Evolutionary conservation across 30 jellyfish, hydroid and myxozoan species (phyloP), one percentile per base, ranked within the genome.

Genomic region (Phacellophora camtschatica): DNA sequence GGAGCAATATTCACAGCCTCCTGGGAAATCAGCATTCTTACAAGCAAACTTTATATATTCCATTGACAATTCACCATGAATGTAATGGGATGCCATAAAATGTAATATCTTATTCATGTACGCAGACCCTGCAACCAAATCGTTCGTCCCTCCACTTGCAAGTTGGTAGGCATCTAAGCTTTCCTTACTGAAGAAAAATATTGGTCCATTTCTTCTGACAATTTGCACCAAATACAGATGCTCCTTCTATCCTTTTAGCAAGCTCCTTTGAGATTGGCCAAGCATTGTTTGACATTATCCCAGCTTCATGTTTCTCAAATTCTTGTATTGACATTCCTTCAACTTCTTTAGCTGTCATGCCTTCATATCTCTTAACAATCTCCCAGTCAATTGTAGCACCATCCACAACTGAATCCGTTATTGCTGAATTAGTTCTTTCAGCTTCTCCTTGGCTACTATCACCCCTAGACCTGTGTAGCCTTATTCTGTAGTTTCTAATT

Each of bases 321-420:
- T 23, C 70, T 16, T 23, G 25, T 42, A 69, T 27, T 42, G 83
- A 37, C 70, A 46, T 69, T 11, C 53, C 28, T 69, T 45, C 70
- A 42, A 69, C 46, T 27, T 69, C 83, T 16, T n/a, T 30, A 5
- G 25, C 83, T 41, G 70, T 42, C 70, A 69, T 42, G 46, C 81
- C 81, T 35, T 66, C 66, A 66, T 66, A 66, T 42, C 81, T 66
- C 16, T 66, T 66, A 36, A 34, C 4, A 66, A 42, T 66, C 39
- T 66, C 81, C 81, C 81, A 66, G 36, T 66, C 64, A 35, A 66
- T 66, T 13, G 81, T 66, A 13, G 81, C 81, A 32, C 81, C 81
- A 66, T 66, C 79, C 6, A 65, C 79, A 65, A 33, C 79, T 25
- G 79, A 65, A 23, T 65, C 10, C 7, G 10, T 13, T 39, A 39